Conservation (phyloP, 2,888 invertebrate genomes). For the Macrosiphum euphorbiae region DNA sequence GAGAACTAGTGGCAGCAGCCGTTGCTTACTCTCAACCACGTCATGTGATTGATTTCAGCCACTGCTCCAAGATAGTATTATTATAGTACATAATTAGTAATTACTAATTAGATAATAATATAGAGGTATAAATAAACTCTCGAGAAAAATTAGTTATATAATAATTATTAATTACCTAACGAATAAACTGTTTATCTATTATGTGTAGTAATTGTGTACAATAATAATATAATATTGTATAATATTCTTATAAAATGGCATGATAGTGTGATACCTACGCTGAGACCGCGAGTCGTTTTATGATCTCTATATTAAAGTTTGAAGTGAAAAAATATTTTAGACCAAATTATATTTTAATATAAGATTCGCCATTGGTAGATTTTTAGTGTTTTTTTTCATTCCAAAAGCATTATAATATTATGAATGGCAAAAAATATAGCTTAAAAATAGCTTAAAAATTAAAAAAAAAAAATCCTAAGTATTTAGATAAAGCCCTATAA, state of each 20-base stretch:
- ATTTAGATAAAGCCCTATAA: not conserved
- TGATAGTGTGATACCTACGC: not conserved
- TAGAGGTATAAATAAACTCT: not conserved
- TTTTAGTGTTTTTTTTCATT: not conserved
- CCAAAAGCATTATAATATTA: slow-evolving; percentile 5
- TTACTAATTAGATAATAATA: not conserved
- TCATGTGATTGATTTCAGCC: no score
- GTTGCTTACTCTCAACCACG: no score
- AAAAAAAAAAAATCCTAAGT: not conserved
- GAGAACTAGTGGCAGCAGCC: no score
- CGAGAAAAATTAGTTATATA: not conserved
- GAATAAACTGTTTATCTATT: not conserved
- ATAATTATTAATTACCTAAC: not conserved
- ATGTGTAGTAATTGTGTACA: not conserved
- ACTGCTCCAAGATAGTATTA: no score
- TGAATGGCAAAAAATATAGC: not conserved
- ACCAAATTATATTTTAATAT: not conserved
- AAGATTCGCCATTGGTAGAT: not conserved
- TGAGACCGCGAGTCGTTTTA: not conserved
- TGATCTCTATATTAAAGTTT: not conserved
- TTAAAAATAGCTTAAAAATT: not conserved
- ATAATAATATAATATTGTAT: not conserved
- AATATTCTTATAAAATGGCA: not conserved
- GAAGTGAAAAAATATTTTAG: not conserved
- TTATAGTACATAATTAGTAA: not conserved